These are phyloP conservation scores for Bemisia tabaci DNA, from an alignment of 1,140 invertebrate genomes.

Conservation along the genomic window DNA sequence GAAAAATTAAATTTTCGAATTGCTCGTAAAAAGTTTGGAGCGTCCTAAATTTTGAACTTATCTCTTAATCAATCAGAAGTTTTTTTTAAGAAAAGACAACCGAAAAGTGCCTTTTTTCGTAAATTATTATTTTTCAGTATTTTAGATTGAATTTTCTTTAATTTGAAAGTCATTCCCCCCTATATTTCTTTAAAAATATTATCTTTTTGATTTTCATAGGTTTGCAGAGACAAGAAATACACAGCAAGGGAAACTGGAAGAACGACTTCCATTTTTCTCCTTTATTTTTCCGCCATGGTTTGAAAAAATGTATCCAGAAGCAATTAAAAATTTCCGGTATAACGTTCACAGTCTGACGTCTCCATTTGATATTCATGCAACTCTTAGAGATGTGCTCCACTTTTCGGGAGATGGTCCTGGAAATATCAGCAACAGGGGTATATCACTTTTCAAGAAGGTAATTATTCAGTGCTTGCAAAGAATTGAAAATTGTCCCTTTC, in stretches of 20 bases:
- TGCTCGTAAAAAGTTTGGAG: too few species aligned
- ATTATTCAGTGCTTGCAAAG: too few species aligned
- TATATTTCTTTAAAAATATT: background rate
- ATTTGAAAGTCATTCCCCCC: background rate
- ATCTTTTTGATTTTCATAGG: constrained; percentile 33
- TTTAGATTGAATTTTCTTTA: too few species aligned
- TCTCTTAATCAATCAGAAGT: too few species aligned
- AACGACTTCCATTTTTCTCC: constrained; percentile 71
- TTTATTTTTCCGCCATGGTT: constrained; percentile 60
- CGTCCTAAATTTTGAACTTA: too few species aligned
- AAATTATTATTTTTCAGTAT: too few species aligned
- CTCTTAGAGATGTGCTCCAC: constrained; percentile 47
- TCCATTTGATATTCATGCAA: constrained; percentile 68
- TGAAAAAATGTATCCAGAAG: constrained; percentile 35
- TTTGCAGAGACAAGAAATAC: constrained; percentile 70
- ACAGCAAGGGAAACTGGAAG: constrained; percentile 78
- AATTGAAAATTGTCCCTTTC: too few species aligned
- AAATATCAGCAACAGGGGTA: constrained; percentile 40
- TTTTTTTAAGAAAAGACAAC: too few species aligned
- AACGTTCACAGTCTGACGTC: constrained; percentile 58
- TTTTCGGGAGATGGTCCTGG: constrained; percentile 33
- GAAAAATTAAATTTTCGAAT: too few species aligned
- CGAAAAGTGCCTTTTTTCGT: too few species aligned
- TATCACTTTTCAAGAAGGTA: constrained; percentile 58
- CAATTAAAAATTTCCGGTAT: constrained; percentile 46